phyloP scores from a whole-genome alignment of 2,113 vertebrate species.

The Cyprinodon variegatus region DNA sequence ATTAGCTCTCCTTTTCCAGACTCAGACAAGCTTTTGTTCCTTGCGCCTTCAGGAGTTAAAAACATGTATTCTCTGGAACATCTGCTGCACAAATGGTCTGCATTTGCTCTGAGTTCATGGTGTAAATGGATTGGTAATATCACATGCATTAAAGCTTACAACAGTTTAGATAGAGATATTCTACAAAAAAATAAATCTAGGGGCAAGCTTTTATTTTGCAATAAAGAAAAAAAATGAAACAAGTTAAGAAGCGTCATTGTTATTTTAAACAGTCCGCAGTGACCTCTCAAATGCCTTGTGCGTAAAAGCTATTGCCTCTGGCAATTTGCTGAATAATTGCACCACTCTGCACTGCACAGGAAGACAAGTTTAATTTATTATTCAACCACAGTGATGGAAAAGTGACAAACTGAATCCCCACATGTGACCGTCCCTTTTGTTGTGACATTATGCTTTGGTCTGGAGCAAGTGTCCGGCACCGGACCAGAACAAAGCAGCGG shows the following conservation, averaged over 20 bases:
- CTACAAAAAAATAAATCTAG: background rate
- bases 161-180: background rate
- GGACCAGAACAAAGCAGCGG: conserved; percentile 55
- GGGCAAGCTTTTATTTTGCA: background rate
- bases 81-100: background rate
- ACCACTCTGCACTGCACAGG: conserved; percentile 36
- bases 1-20: background rate
- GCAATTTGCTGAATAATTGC: conserved; percentile 58
- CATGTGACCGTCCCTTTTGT: conserved; percentile 18
- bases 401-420: conserved; percentile 28
- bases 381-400: conserved; percentile 51
- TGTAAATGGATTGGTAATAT: background rate
- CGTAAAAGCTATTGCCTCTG: conserved; percentile 32
- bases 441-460: conserved; percentile 31
- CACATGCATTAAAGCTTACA: background rate
- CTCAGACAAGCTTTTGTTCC: background rate
- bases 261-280: conserved; percentile 21
- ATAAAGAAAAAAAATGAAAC: background rate
- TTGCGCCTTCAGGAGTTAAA: background rate
- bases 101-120: background rate
- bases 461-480: conserved; percentile 32
- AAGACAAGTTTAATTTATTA: conserved; percentile 54
- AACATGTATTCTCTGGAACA: background rate
- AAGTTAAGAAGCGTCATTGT: conserved; percentile 10
- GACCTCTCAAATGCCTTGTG: conserved; percentile 23